Percentiles rank a stretch among this genome's conserved stretches.
These are phyloP conservation scores for Spongia lamella DNA, from an alignment of 37 sponge, comb jelly and placozoan genomes.

Conservation along the genomic window DNA sequence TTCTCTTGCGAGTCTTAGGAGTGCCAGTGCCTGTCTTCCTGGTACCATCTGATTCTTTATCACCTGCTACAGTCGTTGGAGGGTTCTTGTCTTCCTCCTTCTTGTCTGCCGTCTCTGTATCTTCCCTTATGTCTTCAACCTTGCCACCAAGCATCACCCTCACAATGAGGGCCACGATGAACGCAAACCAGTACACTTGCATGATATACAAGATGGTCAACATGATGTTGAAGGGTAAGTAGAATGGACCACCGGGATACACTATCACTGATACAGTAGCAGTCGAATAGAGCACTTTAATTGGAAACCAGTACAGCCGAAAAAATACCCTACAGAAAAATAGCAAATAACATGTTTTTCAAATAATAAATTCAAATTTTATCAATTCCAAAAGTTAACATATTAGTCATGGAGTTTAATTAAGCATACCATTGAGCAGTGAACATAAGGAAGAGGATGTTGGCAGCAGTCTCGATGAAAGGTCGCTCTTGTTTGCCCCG, in stretches of 20 bases:
- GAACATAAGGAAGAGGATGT: conserved; percentile 64
- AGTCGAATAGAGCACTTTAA: conserved; percentile 69
- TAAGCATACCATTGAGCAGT: conserved; percentile 62
- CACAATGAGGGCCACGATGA: conserved; percentile 56
- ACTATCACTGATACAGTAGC: conserved; percentile 34
- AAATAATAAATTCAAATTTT: background rate
- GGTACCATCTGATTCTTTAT: background rate
- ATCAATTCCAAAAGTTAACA: background rate
- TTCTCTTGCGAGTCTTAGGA: background rate
- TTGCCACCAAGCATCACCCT: conserved; percentile 50
- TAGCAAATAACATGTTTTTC: background rate
- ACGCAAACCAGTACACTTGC: conserved; percentile 83
- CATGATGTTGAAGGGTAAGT: conserved; percentile 60
- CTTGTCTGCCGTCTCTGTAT: conserved; percentile 12
- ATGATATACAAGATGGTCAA: conserved; percentile 60
- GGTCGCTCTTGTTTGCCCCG: conserved; percentile 20
- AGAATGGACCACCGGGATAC: conserved; percentile 64
- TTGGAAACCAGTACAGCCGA: conserved; percentile 84
- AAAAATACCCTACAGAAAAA: conserved; percentile 48
- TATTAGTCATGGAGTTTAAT: background rate
- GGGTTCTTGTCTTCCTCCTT: background rate
- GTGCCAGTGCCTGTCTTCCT: background rate
- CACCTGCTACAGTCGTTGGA: background rate
- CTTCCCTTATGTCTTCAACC: conserved; percentile 48
- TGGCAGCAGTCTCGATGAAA: conserved; percentile 32